Percentiles rank a stretch among this genome's conserved stretches.
phyloP scores from a whole-genome alignment of 2,113 vertebrate species.

The Ailurus styani region DNA sequence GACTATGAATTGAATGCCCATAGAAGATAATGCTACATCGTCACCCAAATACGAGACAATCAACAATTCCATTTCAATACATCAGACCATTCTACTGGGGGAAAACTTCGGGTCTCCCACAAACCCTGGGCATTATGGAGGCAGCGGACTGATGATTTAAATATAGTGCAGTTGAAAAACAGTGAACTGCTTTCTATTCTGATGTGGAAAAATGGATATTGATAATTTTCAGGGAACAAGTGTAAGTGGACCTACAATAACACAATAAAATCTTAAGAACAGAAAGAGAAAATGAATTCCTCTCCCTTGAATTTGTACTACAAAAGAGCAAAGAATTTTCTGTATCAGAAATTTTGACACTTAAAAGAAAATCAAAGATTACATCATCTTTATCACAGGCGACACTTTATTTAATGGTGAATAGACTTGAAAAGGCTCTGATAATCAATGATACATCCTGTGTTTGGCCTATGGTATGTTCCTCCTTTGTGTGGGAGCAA shows the following conservation, averaged over 20 bases:
- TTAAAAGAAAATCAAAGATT: neutral
- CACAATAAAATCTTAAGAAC: neutral
- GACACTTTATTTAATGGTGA: neutral
- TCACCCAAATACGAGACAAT: conserved; percentile 37
- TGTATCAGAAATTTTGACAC: conserved; percentile 8
- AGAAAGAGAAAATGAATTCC: neutral
- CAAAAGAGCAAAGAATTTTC: conserved; percentile 21
- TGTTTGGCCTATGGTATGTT: neutral
- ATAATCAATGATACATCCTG: conserved; percentile 2
- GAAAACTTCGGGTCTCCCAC: neutral
- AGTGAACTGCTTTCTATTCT: neutral
- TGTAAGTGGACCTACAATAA: neutral
- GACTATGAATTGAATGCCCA: conserved; percentile 63
- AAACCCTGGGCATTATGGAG: neutral
- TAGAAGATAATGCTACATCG: conserved; percentile 52
- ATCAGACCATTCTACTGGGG: neutral
- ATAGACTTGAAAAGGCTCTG: conserved; percentile 5
- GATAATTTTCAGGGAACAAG: neutral
- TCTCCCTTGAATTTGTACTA: neutral
- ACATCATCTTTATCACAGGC: neutral
- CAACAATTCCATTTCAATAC: conserved; percentile 13
- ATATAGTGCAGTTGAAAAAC: neutral
- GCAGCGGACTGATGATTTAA: neutral
- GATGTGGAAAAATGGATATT: neutral
- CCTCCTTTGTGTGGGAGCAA: conserved; percentile 34